Evolutionary conservation across 2,888 invertebrate species (phyloP).

Genomic region (Polydrusus tereticollis): DNA sequence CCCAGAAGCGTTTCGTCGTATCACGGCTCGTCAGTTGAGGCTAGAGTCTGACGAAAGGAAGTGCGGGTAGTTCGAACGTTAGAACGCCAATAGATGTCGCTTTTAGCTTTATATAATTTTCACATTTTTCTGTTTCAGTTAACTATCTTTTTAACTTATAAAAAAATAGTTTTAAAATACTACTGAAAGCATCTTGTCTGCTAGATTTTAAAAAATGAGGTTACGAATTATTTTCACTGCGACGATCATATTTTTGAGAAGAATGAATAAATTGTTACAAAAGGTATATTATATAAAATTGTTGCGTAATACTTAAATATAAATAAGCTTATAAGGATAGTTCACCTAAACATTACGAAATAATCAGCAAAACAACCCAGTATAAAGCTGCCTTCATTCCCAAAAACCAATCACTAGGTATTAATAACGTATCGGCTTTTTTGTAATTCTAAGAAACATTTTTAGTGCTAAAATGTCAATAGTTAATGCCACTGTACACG

Average conservation of each 20-base stretch:
- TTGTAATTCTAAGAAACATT: conserved; percentile 1
- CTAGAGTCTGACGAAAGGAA: too few relatives aligned
- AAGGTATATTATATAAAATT: conserved; percentile 18
- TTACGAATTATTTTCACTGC: neutral
- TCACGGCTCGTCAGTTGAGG: too few relatives aligned
- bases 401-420: conserved; percentile 26
- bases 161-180: too few relatives aligned
- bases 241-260: neutral
- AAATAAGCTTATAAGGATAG: neutral
- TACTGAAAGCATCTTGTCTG: too few relatives aligned
- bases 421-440: neutral
- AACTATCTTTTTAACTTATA: too few relatives aligned
- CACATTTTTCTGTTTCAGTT: too few relatives aligned
- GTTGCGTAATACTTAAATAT: conserved; percentile 9
- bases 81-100: too few relatives aligned
- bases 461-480: neutral
- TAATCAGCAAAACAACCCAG: conserved; percentile 16
- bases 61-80: too few relatives aligned
- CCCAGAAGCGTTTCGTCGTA: too few relatives aligned
- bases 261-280: conserved; percentile 18
- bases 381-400: conserved; percentile 26
- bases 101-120: too few relatives aligned
- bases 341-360: neutral
- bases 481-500: too few relatives aligned
- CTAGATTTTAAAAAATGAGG: neutral